Conservation (phyloP, 2,113 vertebrate species). For the Bungarus multicinctus region DNA sequence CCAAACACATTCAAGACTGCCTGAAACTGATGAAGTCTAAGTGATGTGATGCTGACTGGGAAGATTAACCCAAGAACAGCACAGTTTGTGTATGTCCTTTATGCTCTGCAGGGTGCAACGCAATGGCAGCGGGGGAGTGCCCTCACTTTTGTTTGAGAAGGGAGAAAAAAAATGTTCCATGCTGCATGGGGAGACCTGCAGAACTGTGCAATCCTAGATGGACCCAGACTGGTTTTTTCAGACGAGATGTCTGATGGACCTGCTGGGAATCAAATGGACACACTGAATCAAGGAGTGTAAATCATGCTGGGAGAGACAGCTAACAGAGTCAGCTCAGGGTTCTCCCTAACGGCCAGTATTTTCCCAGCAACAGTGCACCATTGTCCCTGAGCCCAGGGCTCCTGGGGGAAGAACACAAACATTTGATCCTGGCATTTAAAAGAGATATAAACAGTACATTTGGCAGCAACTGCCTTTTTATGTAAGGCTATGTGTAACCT, state of each 20-base stretch:
- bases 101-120: not conserved
- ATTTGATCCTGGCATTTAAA: not conserved
- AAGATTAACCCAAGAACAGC: not conserved
- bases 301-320: conserved; percentile 20
- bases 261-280: conserved; percentile 11
- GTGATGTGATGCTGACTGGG: not conserved
- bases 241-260: conserved; percentile 7
- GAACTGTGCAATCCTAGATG: not conserved
- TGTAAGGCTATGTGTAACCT: not conserved
- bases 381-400: not conserved
- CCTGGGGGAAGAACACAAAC: not conserved
- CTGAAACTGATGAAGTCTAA: not conserved
- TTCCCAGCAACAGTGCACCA: not conserved
- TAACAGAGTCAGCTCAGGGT: not conserved
- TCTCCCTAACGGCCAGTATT: not conserved
- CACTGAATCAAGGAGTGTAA: conserved; percentile 29
- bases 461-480: conserved; percentile 13
- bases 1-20: not conserved
- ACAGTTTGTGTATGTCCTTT: not conserved
- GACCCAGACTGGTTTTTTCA: not conserved
- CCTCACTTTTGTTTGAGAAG: not conserved
- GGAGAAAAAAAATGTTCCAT: conserved; percentile 5
- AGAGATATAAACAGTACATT: not conserved
- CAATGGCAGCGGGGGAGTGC: not conserved
- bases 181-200: not conserved